Conservation (phyloP, 2,797 vertebrate genomes). For the Hippocampus kuda region DNA sequence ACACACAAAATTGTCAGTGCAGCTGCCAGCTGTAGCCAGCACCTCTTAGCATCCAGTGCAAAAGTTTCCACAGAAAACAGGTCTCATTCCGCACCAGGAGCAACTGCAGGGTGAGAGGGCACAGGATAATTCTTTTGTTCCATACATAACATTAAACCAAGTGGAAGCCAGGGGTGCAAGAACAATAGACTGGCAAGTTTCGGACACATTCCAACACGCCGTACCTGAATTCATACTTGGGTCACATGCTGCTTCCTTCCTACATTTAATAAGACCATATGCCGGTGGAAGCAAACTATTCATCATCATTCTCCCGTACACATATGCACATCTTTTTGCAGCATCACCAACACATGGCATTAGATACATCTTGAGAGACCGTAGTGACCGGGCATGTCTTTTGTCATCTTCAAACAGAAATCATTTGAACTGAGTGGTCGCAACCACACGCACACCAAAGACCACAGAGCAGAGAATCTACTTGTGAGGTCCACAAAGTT, state of each 20-base stretch:
- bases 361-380: constrained; percentile 25
- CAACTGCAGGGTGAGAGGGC: constrained; percentile 41
- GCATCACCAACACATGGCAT: constrained; percentile 26
- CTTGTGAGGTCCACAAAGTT: constrained; percentile 65
- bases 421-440: constrained; percentile 41
- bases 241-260: constrained; percentile 11
- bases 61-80: constrained; percentile 50
- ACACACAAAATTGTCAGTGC: constrained; percentile 3
- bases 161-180: constrained; percentile 44
- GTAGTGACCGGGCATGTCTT: constrained; percentile 50
- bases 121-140: constrained; percentile 45
- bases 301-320: constrained; percentile 1
- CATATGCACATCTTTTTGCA: constrained; percentile 14
- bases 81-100: constrained; percentile 44
- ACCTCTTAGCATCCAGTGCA: constrained; percentile 44
- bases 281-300: constrained; percentile 25
- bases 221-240: constrained; percentile 11
- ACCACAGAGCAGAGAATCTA: constrained; percentile 43
- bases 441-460: constrained; percentile 64
- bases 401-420: constrained; percentile 56
- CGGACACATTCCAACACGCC: constrained; percentile 31
- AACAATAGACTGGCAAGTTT: constrained; percentile 46
- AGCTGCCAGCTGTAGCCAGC: constrained; percentile 35
- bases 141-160: constrained; percentile 35
- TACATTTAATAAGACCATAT: background rate